Evolutionary conservation across 2,113 vertebrate species (phyloP), one percentile per base, ranked within the genome.

Genomic region (Callipepla squamata): DNA sequence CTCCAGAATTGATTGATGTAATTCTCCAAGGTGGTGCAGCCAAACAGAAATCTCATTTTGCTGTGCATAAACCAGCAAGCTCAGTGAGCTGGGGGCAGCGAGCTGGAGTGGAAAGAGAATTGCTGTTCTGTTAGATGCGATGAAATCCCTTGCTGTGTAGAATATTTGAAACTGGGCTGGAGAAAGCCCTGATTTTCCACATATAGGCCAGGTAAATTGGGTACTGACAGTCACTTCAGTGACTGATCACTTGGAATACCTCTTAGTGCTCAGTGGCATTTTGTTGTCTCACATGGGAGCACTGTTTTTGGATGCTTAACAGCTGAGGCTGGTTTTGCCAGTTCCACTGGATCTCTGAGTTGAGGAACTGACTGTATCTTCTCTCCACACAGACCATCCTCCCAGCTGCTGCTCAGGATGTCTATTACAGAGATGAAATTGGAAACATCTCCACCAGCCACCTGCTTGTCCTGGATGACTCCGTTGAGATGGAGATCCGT

Each of bases 361-460:
- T 0, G 0, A 17, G 36, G 58, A 9, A 18, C 40, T 85, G 66
- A 34, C 73, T 74, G 36, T 30, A 75, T 38, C 72, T 81, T 67
- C 74, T 65, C 36, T 51, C 58, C 30, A 9, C 89, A 42, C 97
- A 99, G 99, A 99, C 99, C n/a, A 99, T 99, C 92, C 99, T 99
- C 21, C 99, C 99, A 15, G 99, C 99, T 45, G 99, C 99, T 2
- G 99, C 99, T 83, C 99, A 99, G 95, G 99, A 99, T 0, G 99
- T 99, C 11, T 99, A 99, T 93, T 99, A 99, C 97, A 95, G 99
- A 75, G 99, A 99, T 86, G 99, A 99, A 96, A 99, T 99, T 2
- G 99, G 99, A 32, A 99, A 99, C 94, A 99, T 99, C 93, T 99
- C 99, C 89, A 99, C 99, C 93, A 99, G 99, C 94, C 99, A 99